phyloP scores from a whole-genome alignment of 2,113 vertebrate genomes.

The Pteronura brasiliensis region DNA sequence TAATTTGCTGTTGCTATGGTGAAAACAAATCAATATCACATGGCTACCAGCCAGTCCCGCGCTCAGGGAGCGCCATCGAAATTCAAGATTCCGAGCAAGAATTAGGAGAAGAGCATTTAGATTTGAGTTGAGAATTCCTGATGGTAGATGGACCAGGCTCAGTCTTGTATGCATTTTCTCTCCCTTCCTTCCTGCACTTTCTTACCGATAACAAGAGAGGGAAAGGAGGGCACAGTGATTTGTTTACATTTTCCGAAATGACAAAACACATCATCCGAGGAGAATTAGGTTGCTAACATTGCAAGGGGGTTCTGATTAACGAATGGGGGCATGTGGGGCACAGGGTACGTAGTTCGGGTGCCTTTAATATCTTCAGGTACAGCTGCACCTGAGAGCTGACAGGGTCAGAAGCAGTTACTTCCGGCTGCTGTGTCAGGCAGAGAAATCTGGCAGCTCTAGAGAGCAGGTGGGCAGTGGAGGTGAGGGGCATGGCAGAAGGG shows the following conservation, averaged over 20 bases:
- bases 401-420: not conserved
- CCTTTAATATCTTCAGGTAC: not conserved
- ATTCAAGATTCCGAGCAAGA: constrained; percentile 53
- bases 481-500: not conserved
- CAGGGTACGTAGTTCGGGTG: not conserved
- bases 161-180: not conserved
- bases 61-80: constrained; percentile 25
- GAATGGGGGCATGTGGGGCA: not conserved
- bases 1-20: constrained; percentile 77
- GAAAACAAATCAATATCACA: constrained; percentile 79
- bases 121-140: not conserved
- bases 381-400: not conserved
- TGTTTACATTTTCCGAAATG: constrained; percentile 51
- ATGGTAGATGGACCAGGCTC: not conserved
- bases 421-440: fast-evolving
- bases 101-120: not conserved
- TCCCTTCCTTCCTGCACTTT: not conserved
- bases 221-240: not conserved
- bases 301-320: not conserved
- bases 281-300: not conserved
- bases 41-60: constrained; percentile 60
- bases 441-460: not conserved
- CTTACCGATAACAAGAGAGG: not conserved
- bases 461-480: not conserved
- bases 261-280: not conserved